Evolutionary conservation across 2,113 vertebrate species (phyloP).

Genomic region (human): DNA sequence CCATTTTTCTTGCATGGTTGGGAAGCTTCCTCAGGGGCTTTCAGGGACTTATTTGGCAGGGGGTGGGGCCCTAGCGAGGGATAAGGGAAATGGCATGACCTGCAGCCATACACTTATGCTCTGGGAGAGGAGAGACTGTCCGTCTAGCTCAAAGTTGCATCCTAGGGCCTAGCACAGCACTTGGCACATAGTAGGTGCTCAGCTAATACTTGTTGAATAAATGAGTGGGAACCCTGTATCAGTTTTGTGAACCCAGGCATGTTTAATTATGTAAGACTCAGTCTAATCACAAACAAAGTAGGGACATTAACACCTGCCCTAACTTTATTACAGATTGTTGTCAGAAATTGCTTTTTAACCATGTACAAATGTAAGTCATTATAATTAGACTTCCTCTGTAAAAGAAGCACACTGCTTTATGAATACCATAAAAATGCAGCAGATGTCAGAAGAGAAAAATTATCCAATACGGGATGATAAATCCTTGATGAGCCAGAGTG

Average conservation of each 20-base stretch:
- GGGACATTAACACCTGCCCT: neutral
- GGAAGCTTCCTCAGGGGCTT: neutral
- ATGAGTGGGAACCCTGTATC: neutral
- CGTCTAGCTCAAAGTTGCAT: neutral
- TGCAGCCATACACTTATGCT: neutral
- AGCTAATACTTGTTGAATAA: neutral
- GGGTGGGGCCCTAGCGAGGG: neutral
- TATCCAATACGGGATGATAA: constrained; percentile 40
- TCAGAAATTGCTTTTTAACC: constrained; percentile 1
- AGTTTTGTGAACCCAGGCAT: neutral
- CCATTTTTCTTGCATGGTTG: neutral
- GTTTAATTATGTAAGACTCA: neutral
- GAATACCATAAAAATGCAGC: constrained; percentile 45
- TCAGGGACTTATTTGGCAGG: neutral
- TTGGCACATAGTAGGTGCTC: neutral
- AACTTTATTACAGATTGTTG: neutral
- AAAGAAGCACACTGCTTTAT: constrained; percentile 14
- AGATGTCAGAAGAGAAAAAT: constrained; percentile 39
- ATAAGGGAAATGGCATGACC: neutral
- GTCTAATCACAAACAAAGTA: neutral
- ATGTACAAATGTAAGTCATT: neutral
- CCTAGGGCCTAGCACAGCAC: neutral
- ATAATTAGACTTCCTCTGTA: constrained; percentile 16
- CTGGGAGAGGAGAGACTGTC: neutral
- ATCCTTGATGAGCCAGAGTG: neutral